A percentile compares a stretch with the other conserved stretches of the same genome.
Conservation (phyloP, 1,140 invertebrate species). For the Bombus haemorrhoidalis region DNA sequence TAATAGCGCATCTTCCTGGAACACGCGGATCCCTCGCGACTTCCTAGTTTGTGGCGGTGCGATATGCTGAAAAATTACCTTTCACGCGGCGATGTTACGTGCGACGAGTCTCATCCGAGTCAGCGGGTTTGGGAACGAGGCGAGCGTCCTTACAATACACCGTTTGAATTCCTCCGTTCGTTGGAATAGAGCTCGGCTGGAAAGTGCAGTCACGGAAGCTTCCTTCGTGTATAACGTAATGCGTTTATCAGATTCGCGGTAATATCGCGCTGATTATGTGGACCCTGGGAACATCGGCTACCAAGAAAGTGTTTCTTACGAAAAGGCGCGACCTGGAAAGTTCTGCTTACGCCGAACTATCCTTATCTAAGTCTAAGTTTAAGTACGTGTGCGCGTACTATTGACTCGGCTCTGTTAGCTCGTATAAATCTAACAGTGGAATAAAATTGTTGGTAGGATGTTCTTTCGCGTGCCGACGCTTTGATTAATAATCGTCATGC, state of each 20-base stretch:
- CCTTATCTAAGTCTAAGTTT: background rate
- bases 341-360: background rate
- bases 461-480: too few relatives aligned
- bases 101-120: conserved; percentile 9
- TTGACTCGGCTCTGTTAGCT: too few relatives aligned
- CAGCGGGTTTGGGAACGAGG: conserved; percentile 42
- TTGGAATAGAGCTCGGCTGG: conserved; percentile 57
- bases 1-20: background rate
- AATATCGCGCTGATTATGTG: conserved; percentile 52
- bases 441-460: too few relatives aligned
- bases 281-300: conserved; percentile 30
- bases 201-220: conserved; percentile 67
- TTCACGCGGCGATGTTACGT: conserved; percentile 22
- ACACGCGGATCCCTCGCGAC: background rate
- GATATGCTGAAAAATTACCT: conserved; percentile 31
- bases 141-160: conserved; percentile 48
- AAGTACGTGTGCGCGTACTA: too few relatives aligned
- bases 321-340: conserved; percentile 13
- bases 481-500: too few relatives aligned
- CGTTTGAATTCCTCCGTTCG: conserved; percentile 55
- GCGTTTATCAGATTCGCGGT: conserved; percentile 58
- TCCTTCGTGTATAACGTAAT: conserved; percentile 43
- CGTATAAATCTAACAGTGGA: too few relatives aligned
- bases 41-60: conserved; percentile 18
- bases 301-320: conserved; percentile 34